Percentiles rank a stretch among this genome's conserved stretches.
These are phyloP conservation scores for Trididemnum nubilum DNA, from an alignment of 23 tunicate genomes.

Conservation along the genomic window DNA sequence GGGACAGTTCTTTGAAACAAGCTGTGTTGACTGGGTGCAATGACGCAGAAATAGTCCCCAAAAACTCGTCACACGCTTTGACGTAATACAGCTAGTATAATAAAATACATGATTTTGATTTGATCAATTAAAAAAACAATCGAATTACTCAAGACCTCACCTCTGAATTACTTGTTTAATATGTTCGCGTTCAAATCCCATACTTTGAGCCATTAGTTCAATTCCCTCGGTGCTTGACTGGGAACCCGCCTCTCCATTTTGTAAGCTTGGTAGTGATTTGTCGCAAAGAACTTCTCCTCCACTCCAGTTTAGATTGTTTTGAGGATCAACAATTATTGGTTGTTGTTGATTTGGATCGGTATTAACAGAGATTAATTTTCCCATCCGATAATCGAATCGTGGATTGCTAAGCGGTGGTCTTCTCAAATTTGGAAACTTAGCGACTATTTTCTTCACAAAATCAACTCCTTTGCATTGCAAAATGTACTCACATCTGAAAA, in stretches of 20 bases:
- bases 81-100: too few relatives aligned
- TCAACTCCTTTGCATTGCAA: constrained; percentile 25
- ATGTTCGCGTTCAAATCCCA: background rate
- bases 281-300: background rate
- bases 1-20: too few relatives aligned
- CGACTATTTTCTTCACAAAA: background rate
- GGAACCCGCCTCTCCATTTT: background rate
- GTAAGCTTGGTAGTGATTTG: background rate
- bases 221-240: background rate
- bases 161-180: background rate
- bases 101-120: too few relatives aligned
- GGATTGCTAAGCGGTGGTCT: constrained; percentile 19
- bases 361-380: background rate
- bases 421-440: constrained; percentile 2
- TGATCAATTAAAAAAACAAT: too few relatives aligned
- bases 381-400: constrained; percentile 2
- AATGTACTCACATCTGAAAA: constrained; percentile 21
- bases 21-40: too few relatives aligned
- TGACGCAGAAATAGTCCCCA: too few relatives aligned
- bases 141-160: too few relatives aligned
- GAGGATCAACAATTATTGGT: constrained; percentile 18
- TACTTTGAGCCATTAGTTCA: background rate
- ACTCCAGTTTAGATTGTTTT: background rate
- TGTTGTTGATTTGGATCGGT: constrained; percentile 1
- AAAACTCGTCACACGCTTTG: too few relatives aligned